Evolutionary conservation across 2,888 invertebrate genomes (phyloP).

Genomic region (Chrysodeixis includens): DNA sequence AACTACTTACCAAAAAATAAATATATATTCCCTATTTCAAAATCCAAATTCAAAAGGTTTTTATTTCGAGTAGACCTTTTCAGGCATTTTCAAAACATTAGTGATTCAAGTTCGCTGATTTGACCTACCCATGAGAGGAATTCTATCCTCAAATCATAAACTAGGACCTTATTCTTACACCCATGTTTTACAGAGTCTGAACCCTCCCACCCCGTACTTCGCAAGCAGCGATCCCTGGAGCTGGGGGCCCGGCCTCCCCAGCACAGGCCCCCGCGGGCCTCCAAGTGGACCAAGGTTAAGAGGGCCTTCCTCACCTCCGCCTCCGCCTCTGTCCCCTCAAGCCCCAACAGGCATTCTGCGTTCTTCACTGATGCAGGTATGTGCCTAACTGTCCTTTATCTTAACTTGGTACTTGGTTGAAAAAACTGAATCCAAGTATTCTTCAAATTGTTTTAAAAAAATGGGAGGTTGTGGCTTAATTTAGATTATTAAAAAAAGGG

Average conservation of each 20-base stretch:
- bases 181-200: conserved; percentile 77
- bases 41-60: too few species aligned
- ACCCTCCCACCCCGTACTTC: conserved; percentile 81
- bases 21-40: too few species aligned
- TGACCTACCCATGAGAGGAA: too few species aligned
- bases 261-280: conserved; percentile 88
- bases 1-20: too few species aligned
- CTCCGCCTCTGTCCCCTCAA: conserved; percentile 91
- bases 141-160: background rate
- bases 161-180: background rate
- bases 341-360: conserved; percentile 91
- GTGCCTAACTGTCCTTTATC: conserved; percentile 55
- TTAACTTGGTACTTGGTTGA: too few species aligned
- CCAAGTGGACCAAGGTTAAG: conserved; percentile 93
- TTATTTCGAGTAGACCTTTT: too few species aligned
- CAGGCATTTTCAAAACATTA: too few species aligned
- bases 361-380: conserved; percentile 91
- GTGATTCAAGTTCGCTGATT: too few species aligned
- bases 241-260: conserved; percentile 83
- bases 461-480: too few species aligned
- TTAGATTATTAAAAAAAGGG: too few species aligned
- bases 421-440: background rate
- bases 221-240: conserved; percentile 86
- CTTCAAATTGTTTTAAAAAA: too few species aligned
- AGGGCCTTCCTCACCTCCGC: conserved; percentile 91